Percentiles rank a stretch among this genome's conserved stretches.
These are phyloP conservation scores for Drosophila demipolita DNA, from an alignment of 2,888 invertebrate species.

Conservation along the genomic window DNA sequence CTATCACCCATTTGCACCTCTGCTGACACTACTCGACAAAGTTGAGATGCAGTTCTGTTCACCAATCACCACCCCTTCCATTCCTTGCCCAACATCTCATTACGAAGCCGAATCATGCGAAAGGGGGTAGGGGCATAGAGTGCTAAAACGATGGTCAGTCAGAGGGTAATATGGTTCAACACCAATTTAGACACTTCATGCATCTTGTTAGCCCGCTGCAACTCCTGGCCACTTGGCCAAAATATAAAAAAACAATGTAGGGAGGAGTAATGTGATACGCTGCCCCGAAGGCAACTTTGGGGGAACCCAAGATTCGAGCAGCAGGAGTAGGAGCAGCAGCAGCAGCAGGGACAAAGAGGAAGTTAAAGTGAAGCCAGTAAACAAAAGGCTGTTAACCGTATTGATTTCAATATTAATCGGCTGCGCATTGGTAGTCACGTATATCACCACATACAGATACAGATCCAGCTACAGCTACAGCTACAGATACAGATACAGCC, in stretches of 20 bases:
- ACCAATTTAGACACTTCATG: slow-evolving; percentile 85
- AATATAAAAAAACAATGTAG: background rate
- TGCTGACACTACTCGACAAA: background rate
- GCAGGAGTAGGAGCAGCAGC: background rate
- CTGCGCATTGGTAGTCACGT: slow-evolving; percentile 38
- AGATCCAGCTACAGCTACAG: slow-evolving; percentile 3
- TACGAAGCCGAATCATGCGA: background rate
- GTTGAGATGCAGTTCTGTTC: background rate
- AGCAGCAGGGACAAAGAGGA: slow-evolving; percentile 19
- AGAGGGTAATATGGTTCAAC: slow-evolving; percentile 83
- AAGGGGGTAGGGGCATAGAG: background rate
- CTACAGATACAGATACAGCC: slow-evolving; percentile 4
- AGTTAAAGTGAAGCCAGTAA: slow-evolving; percentile 32
- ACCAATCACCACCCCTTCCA: background rate
- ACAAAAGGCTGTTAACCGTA: slow-evolving; percentile 69
- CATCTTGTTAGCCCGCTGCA: slow-evolving; percentile 81
- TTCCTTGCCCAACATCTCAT: slow-evolving; percentile 20
- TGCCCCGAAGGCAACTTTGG: slow-evolving; percentile 36
- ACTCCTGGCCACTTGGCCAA: slow-evolving; percentile 2
- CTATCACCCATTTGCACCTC: background rate
- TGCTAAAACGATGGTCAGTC: slow-evolving; percentile 38
- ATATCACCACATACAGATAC: slow-evolving; percentile 51
- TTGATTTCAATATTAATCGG: slow-evolving; percentile 76
- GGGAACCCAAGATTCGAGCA: background rate
- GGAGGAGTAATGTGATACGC: slow-evolving; percentile 54